Conservation (phyloP, 2,113 vertebrate genomes). For the Scolopax mira region DNA sequence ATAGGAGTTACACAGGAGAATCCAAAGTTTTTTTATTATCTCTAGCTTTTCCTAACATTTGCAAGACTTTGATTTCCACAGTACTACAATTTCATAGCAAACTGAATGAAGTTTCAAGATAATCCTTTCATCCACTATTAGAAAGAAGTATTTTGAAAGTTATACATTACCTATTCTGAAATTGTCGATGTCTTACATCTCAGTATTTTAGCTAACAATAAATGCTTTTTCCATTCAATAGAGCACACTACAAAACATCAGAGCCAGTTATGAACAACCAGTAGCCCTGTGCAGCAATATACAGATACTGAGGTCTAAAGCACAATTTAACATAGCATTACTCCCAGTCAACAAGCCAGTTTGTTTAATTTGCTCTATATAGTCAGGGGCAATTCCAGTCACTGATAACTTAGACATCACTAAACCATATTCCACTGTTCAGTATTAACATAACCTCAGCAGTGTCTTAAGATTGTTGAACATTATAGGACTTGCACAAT, state of each 20-base stretch:
- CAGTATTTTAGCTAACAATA: not conserved
- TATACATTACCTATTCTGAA: not conserved
- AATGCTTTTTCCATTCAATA: not conserved
- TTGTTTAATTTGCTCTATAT: not conserved
- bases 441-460: not conserved
- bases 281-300: not conserved
- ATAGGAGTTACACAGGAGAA: not conserved
- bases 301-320: not conserved
- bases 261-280: not conserved
- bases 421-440: not conserved
- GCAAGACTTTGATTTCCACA: not conserved
- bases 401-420: not conserved
- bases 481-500: not conserved
- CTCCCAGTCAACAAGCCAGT: not conserved
- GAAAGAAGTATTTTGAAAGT: not conserved
- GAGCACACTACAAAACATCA: not conserved
- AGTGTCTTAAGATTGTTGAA: not conserved
- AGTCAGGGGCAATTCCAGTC: not conserved
- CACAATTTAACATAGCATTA: not conserved
- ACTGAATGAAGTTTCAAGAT: not conserved
- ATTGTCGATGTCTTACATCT: not conserved
- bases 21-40: not conserved
- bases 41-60: not conserved
- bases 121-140: not conserved
- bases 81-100: not conserved